Base-by-base conservation (phyloP, 2,113 vertebrate species). In the Glaucidium brasilianum region DNA sequence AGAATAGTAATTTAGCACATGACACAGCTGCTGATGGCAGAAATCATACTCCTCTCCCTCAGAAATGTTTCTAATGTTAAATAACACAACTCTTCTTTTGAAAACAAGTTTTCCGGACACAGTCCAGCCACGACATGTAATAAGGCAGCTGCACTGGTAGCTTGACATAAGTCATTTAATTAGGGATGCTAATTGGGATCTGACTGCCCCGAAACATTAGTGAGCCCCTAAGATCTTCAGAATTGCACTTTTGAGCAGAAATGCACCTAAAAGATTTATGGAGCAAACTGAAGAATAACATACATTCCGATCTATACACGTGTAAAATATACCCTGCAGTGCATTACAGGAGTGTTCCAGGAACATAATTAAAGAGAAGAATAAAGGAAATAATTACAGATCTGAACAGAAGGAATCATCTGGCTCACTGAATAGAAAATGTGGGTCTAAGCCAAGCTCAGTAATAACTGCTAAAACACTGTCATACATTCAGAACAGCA, bases 331-430 rank as follows among this genome's bases (percentile, higher is more conserved):
- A 89, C 13, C 73, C 58, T 66, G 29, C 69, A 62, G 84, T 69
- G 53, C 77, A 53, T 68, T 91, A 45, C 43, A 7, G 9, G 60
- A 29, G 72, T n/a, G 80, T 89, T 95, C 69, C 73, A 62, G 58
- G 49, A 95, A 79, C 45, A 19, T 87, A 95, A 96, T 94, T 95
- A 95, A 84, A 94, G 82, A 87, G 56, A 60, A 92, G 41, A 88
- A 94, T 49, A 87, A 88, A 91, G 84, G 78, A 94, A 91, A 92
- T 94, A 89, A 95, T 95, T 85, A 91, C 80, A 87, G 60, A 91
- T 94, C 53, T 43, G 47, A 90, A 69, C 49, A 90, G 73, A 94
- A 66, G 56, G 95, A 92, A 83, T 94, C 74, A 91, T 89, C 77
- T 91, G 41, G 73, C 62, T 94, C 86, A 75, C 58, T 88, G 91